These are phyloP conservation scores for Drosophila mimetica DNA, from an alignment of 2,888 invertebrate genomes.

Conservation along the genomic window DNA sequence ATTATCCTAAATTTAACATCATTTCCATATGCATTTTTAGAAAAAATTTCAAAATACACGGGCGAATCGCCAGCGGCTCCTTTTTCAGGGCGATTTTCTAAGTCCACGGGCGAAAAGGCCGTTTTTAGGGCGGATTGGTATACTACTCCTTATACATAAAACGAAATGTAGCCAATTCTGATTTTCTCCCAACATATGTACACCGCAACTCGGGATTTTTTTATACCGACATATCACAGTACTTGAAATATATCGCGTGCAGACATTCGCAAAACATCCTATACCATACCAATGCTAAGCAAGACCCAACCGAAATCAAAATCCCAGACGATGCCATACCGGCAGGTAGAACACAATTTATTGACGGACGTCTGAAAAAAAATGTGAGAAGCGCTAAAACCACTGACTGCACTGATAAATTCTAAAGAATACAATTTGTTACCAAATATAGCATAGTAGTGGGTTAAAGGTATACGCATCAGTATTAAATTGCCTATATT, in stretches of 20 bases:
- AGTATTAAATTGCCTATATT: too few relatives aligned
- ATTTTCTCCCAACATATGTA: slow-evolving; percentile 40
- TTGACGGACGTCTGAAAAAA: slow-evolving; percentile 5
- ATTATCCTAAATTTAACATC: too few relatives aligned
- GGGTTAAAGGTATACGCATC: too few relatives aligned
- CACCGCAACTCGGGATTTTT: slow-evolving; percentile 39
- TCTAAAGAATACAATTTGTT: neutral
- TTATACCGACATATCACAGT: slow-evolving; percentile 51
- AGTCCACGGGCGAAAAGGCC: too few relatives aligned
- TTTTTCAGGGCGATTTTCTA: too few relatives aligned
- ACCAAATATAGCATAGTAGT: too few relatives aligned
- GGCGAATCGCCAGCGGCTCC: accelerated
- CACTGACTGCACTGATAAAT: slow-evolving; percentile 33
- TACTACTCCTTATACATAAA: slow-evolving; percentile 55
- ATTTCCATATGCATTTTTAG: too few relatives aligned
- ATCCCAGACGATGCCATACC: slow-evolving; percentile 61
- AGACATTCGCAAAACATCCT: slow-evolving; percentile 61
- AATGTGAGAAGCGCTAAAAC: slow-evolving; percentile 52
- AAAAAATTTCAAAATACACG: too few relatives aligned
- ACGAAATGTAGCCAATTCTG: slow-evolving; percentile 31
- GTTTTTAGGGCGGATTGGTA: too few relatives aligned
- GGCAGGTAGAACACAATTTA: slow-evolving; percentile 29
- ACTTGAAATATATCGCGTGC: slow-evolving; percentile 77
- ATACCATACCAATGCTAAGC: slow-evolving; percentile 27
- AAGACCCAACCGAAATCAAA: slow-evolving; percentile 54